These are phyloP conservation scores for Campaea margaritaria DNA, from an alignment of 2,888 invertebrate species.

Conservation along the genomic window DNA sequence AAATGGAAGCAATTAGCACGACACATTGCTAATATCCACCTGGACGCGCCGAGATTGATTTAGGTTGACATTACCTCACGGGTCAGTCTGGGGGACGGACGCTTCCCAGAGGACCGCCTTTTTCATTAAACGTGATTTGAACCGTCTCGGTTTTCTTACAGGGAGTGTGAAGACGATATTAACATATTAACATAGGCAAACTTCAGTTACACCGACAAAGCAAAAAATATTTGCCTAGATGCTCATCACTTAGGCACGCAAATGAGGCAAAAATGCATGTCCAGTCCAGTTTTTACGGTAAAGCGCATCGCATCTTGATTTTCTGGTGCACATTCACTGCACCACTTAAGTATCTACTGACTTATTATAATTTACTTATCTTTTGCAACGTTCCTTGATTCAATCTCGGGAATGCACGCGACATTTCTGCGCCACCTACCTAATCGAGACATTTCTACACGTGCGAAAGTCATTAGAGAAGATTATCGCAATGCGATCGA, in stretches of 20 bases:
- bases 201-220: conserved; percentile 7
- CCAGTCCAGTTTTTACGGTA: conserved; percentile 26
- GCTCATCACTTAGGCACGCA: conserved; percentile 24
- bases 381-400: conserved; percentile 26
- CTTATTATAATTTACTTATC: conserved; percentile 2
- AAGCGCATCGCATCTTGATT: conserved; percentile 23
- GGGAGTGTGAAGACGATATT: too few relatives aligned
- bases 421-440: conserved; percentile 12
- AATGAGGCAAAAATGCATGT: conserved; percentile 35
- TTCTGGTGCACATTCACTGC: conserved; percentile 18
- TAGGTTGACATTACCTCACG: too few relatives aligned
- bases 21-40: too few relatives aligned
- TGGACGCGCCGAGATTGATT: too few relatives aligned
- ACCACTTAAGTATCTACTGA: conserved; percentile 8
- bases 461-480: conserved; percentile 37
- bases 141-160: too few relatives aligned
- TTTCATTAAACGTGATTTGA: too few relatives aligned
- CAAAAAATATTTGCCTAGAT: conserved; percentile 27
- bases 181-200: too few relatives aligned
- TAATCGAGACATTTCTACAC: conserved; percentile 35
- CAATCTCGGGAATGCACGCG: conserved; percentile 32
- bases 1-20: too few relatives aligned
- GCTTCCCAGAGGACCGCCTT: too few relatives aligned
- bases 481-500: conserved; percentile 43
- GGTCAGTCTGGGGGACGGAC: too few relatives aligned